These are phyloP conservation scores for Eupelmus urozonus DNA, from an alignment of 2,888 invertebrate species.

Conservation along the genomic window DNA sequence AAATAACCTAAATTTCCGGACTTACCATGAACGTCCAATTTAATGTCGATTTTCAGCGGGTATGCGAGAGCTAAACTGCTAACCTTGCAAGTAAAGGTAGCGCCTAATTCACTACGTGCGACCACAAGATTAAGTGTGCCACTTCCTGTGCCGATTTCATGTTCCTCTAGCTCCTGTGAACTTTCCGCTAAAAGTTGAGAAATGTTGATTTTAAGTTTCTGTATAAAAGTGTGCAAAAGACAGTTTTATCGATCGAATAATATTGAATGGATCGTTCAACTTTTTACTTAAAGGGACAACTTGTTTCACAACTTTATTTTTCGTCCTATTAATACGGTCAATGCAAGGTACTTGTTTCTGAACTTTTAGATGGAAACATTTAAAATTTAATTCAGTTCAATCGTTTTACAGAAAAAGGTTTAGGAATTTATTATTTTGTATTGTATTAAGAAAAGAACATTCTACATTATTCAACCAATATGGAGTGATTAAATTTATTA, in stretches of 20 bases:
- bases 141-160: slow-evolving; percentile 83
- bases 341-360: too few species aligned
- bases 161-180: slow-evolving; percentile 78
- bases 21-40: slow-evolving; percentile 87
- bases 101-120: slow-evolving; percentile 85
- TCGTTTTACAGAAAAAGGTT: too few species aligned
- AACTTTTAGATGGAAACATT: too few species aligned
- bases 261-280: not conserved
- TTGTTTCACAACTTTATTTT: slow-evolving; percentile 7
- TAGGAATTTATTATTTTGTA: too few species aligned
- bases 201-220: slow-evolving; percentile 28
- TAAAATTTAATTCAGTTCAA: too few species aligned
- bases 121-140: slow-evolving; percentile 83
- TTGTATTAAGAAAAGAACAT: too few species aligned
- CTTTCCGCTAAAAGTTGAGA: slow-evolving; percentile 77
- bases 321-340: not conserved
- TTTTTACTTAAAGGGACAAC: not conserved
- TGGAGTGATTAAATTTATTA: too few species aligned
- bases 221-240: not conserved
- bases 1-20: slow-evolving; percentile 57
- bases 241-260: not conserved
- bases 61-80: slow-evolving; percentile 84
- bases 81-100: slow-evolving; percentile 85
- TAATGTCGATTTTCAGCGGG: slow-evolving; percentile 81
- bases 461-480: too few species aligned